Conservation (phyloP, 2,113 vertebrate species). For the Camarhynchus parvulus region DNA sequence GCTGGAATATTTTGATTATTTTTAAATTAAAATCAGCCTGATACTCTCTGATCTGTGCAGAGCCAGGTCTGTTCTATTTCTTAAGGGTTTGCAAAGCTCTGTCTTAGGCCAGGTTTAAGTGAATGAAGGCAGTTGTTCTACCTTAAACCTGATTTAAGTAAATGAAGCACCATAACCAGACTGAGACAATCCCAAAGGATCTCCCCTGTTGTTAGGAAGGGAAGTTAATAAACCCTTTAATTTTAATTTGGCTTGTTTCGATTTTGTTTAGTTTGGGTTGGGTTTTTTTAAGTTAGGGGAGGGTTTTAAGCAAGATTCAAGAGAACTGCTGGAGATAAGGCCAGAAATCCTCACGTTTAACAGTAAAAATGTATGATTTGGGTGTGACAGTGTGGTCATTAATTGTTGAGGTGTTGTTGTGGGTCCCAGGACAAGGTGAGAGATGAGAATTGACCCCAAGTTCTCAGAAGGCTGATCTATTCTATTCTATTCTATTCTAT, state of each 20-base stretch:
- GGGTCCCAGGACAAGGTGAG: too few species aligned
- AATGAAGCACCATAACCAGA: neutral
- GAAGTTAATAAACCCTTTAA: neutral
- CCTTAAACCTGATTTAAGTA: neutral
- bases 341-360: neutral
- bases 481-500: too few species aligned
- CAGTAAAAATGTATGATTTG: neutral
- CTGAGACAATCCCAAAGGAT: neutral
- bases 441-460: too few species aligned
- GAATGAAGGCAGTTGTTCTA: neutral
- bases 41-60: neutral
- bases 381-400: neutral
- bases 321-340: neutral
- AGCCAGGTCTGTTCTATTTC: neutral
- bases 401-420: too few species aligned
- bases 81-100: neutral
- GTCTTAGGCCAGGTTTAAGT: neutral
- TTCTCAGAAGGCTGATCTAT: too few species aligned
- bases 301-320: neutral
- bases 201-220: neutral
- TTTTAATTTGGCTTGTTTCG: neutral
- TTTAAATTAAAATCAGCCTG: neutral
- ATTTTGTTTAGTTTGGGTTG: neutral
- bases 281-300: neutral
- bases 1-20: neutral